Base-by-base conservation (phyloP, 1,140 invertebrate genomes). In the Mactra quadrangularis region DNA sequence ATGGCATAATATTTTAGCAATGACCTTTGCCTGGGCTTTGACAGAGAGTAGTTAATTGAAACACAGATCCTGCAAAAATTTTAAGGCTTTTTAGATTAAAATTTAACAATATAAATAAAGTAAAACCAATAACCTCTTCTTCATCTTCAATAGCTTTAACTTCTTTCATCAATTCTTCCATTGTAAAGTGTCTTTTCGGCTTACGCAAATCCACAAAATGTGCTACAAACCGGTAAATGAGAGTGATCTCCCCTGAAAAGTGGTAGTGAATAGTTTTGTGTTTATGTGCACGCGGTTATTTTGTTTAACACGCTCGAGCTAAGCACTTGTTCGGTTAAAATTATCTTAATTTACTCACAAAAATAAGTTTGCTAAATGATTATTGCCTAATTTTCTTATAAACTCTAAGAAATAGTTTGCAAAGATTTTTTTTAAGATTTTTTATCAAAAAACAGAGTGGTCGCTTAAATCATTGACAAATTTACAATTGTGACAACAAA, bases 141-240 rank as follows among this genome's bases (percentile, higher is more conserved):
- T 72, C 70, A 55, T 72, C 70, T 55, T 57, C 70, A 38, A 38
- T 38, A 52, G 59, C 59, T 11, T 35, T 72, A 17, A 31, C 17
- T n/a, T 41, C 50, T 38, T 72, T 55, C 3, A 35, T n/a, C 35
- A 41, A 3, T 38, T 53, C 50, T 57, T 47, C 52, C 70, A 68
- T 68, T 35, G 31, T 38, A 31, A 9, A 13, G 27, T 45, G 13
- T 45, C 6, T 15, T 47, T 35, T 35, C 3, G 13, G 3, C 35
- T 35, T 17, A 11, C 29, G 41, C 3, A 68, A 52, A 11, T 15
- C 2, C n/a, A n/a, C n/a, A n/a, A 22, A 64, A 64, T 68, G 64
- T 45, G 64, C n/a, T 50, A 22, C 11, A 17, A n/a, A 29, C 1
- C 41, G 31, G 27, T 9, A 4, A 29, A 22, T 31, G 1, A 50